Evolutionary conservation across 1,140 invertebrate species (phyloP).

Genomic region (Leptoteleia sp.): DNA sequence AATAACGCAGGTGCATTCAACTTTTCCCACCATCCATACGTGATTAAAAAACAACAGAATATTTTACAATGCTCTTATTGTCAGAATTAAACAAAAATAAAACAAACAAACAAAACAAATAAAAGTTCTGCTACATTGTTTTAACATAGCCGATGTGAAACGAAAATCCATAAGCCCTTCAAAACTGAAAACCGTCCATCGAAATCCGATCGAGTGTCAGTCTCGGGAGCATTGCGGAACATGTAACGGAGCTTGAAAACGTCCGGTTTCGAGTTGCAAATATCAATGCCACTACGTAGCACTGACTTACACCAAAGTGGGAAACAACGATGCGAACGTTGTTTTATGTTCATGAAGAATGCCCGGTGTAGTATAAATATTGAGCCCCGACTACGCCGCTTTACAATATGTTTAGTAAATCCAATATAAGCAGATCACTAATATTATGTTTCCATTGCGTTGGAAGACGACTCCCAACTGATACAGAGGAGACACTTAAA

Average conservation of each 20-base stretch:
- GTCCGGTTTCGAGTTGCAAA: slow-evolving; percentile 66
- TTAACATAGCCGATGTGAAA: slow-evolving; percentile 27
- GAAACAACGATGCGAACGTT: slow-evolving; percentile 23
- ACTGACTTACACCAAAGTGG: slow-evolving; percentile 18
- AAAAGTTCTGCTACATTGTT: slow-evolving; percentile 23
- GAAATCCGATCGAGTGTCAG: slow-evolving; percentile 61
- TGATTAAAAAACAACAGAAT: slow-evolving; percentile 28
- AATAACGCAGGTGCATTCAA: no score
- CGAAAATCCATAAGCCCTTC: slow-evolving; percentile 47
- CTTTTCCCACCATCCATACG: no score
- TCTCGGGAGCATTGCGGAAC: slow-evolving; percentile 42
- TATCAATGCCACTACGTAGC: slow-evolving; percentile 26
- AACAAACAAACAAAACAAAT: slow-evolving; percentile 26
- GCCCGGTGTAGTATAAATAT: slow-evolving; percentile 8
- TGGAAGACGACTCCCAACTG: slow-evolving; percentile 3
- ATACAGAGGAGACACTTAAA: slow-evolving; percentile 10
- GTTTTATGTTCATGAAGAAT: not conserved
- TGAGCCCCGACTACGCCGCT: not conserved
- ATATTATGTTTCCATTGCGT: slow-evolving; percentile 18
- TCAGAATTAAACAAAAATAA: no score
- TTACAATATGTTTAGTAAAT: slow-evolving; percentile 23
- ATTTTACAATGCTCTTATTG: slow-evolving; percentile 29
- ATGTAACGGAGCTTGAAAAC: slow-evolving; percentile 66
- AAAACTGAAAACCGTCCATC: slow-evolving; percentile 45
- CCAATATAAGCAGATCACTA: slow-evolving; percentile 13